Base-by-base conservation (phyloP, 2,888 invertebrate genomes). In the Pseudococcus longispinus region DNA sequence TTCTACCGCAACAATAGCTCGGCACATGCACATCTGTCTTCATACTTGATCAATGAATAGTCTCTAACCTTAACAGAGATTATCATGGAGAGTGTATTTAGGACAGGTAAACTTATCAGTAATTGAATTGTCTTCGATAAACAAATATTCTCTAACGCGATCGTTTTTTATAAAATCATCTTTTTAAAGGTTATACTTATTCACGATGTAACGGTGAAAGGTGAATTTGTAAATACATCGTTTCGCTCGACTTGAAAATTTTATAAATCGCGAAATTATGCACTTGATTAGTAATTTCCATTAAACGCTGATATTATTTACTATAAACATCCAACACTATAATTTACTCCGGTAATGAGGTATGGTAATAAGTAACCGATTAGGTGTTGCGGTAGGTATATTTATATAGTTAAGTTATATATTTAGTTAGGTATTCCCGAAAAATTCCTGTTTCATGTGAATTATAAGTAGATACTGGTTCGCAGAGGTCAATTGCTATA, bases 21-120 rank as follows among this genome's bases (percentile, higher is more conserved):
- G n/a, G 42, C 77, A 42, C 9, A 80, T 80, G 77, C 29, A 80
- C 77, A 80, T 80, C 77, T 37, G 23, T 80, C 77, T 80, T 80
- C 37, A 20, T 80, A 80, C 13, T 42, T 42, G 37, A 42, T 80
- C 77, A 42, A 80, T 80, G 42, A 80, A 80, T 80, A 80, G 29
- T 20, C 77, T 20, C 77, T 80, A 37, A 42, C 42, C 37, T 42
- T 42, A 15, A 80, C 4, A 37, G 74, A 80, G 15, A 42, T 42
- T 80, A 42, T 80, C 2, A 29, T 32, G 18, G 18, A 9, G n/a
- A 51, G 18, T 5, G 15, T 77, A 37, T 80, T 80, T 80, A 80
- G 77, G 37, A 29, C 77, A 80, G 77, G 42, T 80, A 42, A 80
- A 80, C 20, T 42, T 8, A 80, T 80, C 29, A 13, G 29, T 29